Base-by-base conservation (phyloP, 2,888 invertebrate genomes). In the Drosophila macrospina region DNA sequence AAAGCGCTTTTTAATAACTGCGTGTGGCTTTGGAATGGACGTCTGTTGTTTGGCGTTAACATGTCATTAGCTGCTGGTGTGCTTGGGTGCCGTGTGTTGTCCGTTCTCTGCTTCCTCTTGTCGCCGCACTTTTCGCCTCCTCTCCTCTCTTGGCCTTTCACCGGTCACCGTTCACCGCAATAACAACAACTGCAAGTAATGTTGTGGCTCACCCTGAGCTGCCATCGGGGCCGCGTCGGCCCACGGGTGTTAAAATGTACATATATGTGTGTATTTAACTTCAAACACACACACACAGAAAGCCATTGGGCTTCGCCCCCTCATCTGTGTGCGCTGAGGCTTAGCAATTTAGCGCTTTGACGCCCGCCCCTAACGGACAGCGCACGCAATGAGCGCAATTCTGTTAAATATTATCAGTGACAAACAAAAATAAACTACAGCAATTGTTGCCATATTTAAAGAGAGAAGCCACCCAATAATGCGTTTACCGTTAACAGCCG, bases 191-290 rank as follows among this genome's bases (percentile, higher is more conserved):
- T 63, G 76, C 80, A 74, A 76, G 78, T 85, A 80, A 86, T 86
- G 82, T 82, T 86, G 85, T 86, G 64, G 85, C 85, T 86, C 87
- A 87, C 85, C 87, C 85, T 86, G 85, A 86, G 82, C 85, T 86
- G 87, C 75, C 85, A 82, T 77, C 84, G 63, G 71, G 71, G 71
- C 65, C 77, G 62, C 60, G 47, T 74, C 82, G 65, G 69, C 84
- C 83, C 86, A 83, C 83, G 86, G 80, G 83, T 76, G 83, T 86
- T 83, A 76, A 84, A 81, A 57, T 56, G 26, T 52, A 11, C 39
- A n/a, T 37, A 2, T 42, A 15, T 55, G 10, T 39, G 5, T 47
- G 47, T 56, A 47, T 44, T 52, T 47, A 59, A 68, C 37, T 26
- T 34, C 13, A 51, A 45, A 56, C 20, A 47, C 16, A 39, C 45